Evolutionary conservation across 2,113 vertebrate genomes (phyloP), one percentile per base, ranked within the genome.

Genomic region (Siphamia tubifer): DNA sequence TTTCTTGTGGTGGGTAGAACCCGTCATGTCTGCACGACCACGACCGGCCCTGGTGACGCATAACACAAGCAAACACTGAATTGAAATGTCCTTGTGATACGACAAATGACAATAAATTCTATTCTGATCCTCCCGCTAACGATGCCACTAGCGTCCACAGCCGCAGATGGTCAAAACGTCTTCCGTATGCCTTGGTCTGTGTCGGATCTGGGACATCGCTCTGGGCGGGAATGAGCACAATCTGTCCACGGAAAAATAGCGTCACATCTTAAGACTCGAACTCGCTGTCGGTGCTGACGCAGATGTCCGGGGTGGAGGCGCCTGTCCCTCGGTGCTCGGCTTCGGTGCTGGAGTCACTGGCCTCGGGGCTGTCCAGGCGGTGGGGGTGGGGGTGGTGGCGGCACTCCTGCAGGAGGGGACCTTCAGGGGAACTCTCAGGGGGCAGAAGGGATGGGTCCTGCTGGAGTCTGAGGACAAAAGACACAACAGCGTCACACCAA

Each of bases 211-310:
- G 12, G 20, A 7, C 3, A 8, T 5, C 6, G 5, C 16, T 36
- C 23, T 51, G 31, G 2, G 30, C 49, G 10, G 13, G n/a, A 5
- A n/a, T n/a, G n/a, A 2, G 1, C 1, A 60, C 13, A 1, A 27
- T 31, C 24, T 11, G 13, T 15, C 16, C 4, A 0, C 0, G 0
- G 0, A 7, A 56, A 43, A 15, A 24, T 25, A 54, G 51, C 30
- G 24, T 10, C 0, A 32, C 32, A 1, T 49, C 69, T 94, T 89
- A 94, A 2, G 90, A 66, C 71, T 93, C 93, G 0, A 92, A 94
- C 77, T 94, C 93, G 62, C 92, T 92, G 88, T 93, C 93, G 5
- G 92, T 93, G 86, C 91, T 92, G 74, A 93, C 84, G 0, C 92
- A 93, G 76, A 93, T 93, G 17, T 94, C 91, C 0, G 90, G 90